A percentile compares a stretch with the other conserved stretches of the same genome.
These are phyloP conservation scores for Acanthococcus lagerstroemiae DNA, from an alignment of 2,888 invertebrate species.

Conservation along the genomic window DNA sequence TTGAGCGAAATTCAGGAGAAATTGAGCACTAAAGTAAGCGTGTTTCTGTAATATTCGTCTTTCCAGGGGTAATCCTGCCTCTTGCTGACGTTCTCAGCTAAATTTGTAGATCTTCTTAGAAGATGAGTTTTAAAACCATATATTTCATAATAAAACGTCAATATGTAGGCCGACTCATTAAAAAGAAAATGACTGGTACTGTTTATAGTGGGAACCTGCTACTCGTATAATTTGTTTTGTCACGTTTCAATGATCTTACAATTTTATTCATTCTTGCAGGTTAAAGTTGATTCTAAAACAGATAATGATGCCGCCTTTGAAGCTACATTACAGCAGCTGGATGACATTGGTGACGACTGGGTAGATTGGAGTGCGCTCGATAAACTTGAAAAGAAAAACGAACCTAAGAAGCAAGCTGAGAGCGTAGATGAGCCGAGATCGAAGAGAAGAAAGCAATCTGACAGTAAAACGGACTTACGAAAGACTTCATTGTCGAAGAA, in stretches of 20 bases:
- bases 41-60: not conserved
- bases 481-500: not conserved
- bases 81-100: too few relatives aligned
- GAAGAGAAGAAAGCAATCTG: not conserved
- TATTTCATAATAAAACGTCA: not conserved
- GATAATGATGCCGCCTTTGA: constrained; percentile 63
- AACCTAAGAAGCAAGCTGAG: not conserved
- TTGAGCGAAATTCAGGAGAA: constrained; percentile 10
- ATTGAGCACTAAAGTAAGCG: constrained; percentile 23
- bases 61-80: too few relatives aligned
- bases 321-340: constrained; percentile 55
- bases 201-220: too few relatives aligned
- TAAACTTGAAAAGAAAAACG: not conserved
- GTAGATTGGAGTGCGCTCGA: constrained; percentile 31
- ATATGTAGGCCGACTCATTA: too few relatives aligned
- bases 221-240: too few relatives aligned
- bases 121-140: not conserved
- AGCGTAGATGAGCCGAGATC: not conserved
- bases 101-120: not conserved
- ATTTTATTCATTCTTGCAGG: constrained; percentile 29
- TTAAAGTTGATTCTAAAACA: constrained; percentile 43
- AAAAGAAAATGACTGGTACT: too few relatives aligned
- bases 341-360: constrained; percentile 43
- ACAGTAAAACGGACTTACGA: not conserved
- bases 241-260: not conserved